Percentiles rank a stretch among this genome's conserved stretches.
Conservation (phyloP, 2,113 vertebrate genomes). For the Protomyctophum bolini region DNA sequence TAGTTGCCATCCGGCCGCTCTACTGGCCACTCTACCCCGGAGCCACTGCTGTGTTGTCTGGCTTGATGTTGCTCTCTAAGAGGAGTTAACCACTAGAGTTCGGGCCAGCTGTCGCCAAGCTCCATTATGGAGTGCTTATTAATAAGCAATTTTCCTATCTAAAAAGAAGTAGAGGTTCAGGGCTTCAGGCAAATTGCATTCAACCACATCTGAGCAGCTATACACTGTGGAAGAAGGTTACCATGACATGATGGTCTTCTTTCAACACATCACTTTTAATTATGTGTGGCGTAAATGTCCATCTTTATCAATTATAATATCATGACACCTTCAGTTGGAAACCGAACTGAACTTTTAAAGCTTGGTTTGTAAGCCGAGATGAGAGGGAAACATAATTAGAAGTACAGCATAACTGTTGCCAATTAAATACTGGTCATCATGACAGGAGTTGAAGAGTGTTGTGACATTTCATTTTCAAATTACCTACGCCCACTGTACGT, state of each 20-base stretch:
- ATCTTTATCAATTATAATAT: not conserved
- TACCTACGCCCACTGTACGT: constrained; percentile 26
- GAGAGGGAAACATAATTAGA: constrained; percentile 11
- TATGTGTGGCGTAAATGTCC: not conserved
- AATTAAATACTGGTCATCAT: constrained; percentile 25
- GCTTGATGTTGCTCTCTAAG: no score
- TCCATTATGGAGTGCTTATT: no score
- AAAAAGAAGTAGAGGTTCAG: no score
- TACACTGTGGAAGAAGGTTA: not conserved
- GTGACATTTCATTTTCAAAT: constrained; percentile 39
- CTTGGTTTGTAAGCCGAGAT: not conserved
- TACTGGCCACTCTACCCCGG: no score
- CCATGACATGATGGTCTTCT: constrained; percentile 1
- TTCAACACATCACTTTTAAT: not conserved
- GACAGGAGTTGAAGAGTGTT: constrained; percentile 2
- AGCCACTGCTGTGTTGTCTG: no score
- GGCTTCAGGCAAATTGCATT: no score
- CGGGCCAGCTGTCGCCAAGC: no score
- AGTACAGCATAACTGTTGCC: not conserved
- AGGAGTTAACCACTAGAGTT: no score
- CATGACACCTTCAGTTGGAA: not conserved
- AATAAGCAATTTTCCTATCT: no score
- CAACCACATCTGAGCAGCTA: not conserved
- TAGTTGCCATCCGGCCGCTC: no score
- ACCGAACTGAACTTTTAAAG: constrained; percentile 14